phyloP scores from a whole-genome alignment of 2,113 vertebrate genomes.

The Poeciliopsis retropinna region DNA sequence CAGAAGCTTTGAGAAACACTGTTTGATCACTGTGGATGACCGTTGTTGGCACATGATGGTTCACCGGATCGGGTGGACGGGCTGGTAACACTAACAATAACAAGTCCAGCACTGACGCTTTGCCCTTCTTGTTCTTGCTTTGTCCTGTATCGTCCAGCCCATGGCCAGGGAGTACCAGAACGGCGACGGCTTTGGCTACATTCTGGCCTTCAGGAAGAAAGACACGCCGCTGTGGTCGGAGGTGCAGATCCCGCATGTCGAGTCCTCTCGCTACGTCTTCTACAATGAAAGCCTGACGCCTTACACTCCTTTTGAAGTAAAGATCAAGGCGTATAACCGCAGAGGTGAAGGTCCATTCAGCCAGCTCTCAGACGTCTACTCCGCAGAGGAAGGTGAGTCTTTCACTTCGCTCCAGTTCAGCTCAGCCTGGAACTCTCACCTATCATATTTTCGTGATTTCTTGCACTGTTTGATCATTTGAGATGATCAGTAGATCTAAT shows the following conservation, averaged over 20 bases:
- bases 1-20: too few species aligned
- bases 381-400: slow-evolving; percentile 92
- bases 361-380: slow-evolving; percentile 87
- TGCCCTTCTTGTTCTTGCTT: not conserved
- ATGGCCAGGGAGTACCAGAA: slow-evolving; percentile 93
- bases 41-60: too few species aligned
- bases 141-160: slow-evolving; percentile 75
- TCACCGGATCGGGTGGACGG: too few species aligned
- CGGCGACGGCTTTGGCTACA: slow-evolving; percentile 92
- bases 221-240: slow-evolving; percentile 80
- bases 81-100: too few species aligned
- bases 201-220: slow-evolving; percentile 87
- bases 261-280: slow-evolving; percentile 91
- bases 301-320: slow-evolving; percentile 93
- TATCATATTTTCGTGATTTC: not conserved
- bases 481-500: too few species aligned
- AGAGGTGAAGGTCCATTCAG: slow-evolving; percentile 94
- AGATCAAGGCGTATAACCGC: slow-evolving; percentile 91
- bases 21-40: too few species aligned
- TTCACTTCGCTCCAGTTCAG: not conserved
- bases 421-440: not conserved
- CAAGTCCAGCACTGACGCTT: not conserved
- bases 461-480: too few species aligned
- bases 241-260: slow-evolving; percentile 81
- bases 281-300: slow-evolving; percentile 87